These are phyloP conservation scores for Eleutherodactylus coqui DNA, from an alignment of 2,797 vertebrate genomes.

Conservation along the genomic window DNA sequence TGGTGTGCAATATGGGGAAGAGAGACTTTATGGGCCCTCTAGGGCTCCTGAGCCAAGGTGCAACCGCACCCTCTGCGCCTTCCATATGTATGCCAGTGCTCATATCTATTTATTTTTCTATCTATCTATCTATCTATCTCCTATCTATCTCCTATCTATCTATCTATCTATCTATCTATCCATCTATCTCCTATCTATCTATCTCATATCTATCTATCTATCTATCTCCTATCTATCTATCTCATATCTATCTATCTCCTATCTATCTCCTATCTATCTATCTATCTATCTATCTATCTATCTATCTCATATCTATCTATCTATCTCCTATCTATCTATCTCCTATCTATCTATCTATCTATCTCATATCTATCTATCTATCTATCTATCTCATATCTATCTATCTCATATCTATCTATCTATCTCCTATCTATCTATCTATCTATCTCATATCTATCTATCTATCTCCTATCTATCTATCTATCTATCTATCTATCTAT, in stretches of 20 bases:
- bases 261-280: neutral
- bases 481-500: conserved; percentile 30
- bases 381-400: conserved; percentile 4
- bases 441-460: conserved; percentile 26
- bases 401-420: conserved; percentile 17
- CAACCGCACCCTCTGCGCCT: too few species aligned
- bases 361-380: conserved; percentile 6
- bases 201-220: too few species aligned
- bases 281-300: conserved; percentile 2
- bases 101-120: neutral
- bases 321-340: conserved; percentile 20
- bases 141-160: too few species aligned
- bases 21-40: too few species aligned
- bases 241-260: neutral
- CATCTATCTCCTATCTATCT: neutral
- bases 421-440: conserved; percentile 27
- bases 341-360: conserved; percentile 33
- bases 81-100: too few species aligned
- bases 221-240: neutral
- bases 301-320: conserved; percentile 14
- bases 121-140: neutral
- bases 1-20: too few species aligned
- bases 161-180: neutral
- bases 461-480: conserved; percentile 22
- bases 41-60: too few species aligned